Base-by-base conservation (phyloP, 2,888 invertebrate species). In the Melolontha melolontha region DNA sequence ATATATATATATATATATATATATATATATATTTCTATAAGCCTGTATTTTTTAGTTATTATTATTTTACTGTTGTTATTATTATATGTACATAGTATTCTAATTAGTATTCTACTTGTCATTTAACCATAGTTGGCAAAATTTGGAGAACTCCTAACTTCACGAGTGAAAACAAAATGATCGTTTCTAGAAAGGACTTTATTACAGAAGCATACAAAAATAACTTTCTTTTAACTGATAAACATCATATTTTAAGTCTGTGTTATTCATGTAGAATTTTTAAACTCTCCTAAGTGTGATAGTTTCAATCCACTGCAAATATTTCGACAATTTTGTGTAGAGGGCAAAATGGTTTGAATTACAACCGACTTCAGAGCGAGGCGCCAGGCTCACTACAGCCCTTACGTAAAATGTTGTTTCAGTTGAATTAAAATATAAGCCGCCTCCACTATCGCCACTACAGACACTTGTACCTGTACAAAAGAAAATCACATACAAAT, bases 371-470 rank as follows among this genome's bases (percentile, higher is more conserved):
- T 39, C 66, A 34, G 74, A 66, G 2, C 77, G 78, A 2, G 82
- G 70, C 6, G 82, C 79, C 39, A 82, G 74, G 66, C 84, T 85
- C 2, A 85, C 84, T 55, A 85, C 76, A 0, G 85, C 85, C 49
- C 81, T 77, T 5, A 85, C 73, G 70, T 81, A 84, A 80, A 81
- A 84, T 2, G 80, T 71, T 6, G 29, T 14, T 5, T 1, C 11
- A 1, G 71, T 71, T n/a, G 71, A 76, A 49, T 76, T 70, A 52
- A 85, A 82, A 1, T 82, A 81, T n/a, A 85, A 76, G 44, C 84
- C 85, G 5, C 85, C 84, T 0, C 86, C 86, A 71, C 85, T 85
- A 71, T 85, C 85, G 2, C 85, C 85, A 51, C 81, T 78, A 66
- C 85, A 85, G 10, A 84, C 84, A 1, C 84, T 76, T 12, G 81